Conservation (phyloP, 2,113 vertebrate genomes). For the Eolophus roseicapilla region DNA sequence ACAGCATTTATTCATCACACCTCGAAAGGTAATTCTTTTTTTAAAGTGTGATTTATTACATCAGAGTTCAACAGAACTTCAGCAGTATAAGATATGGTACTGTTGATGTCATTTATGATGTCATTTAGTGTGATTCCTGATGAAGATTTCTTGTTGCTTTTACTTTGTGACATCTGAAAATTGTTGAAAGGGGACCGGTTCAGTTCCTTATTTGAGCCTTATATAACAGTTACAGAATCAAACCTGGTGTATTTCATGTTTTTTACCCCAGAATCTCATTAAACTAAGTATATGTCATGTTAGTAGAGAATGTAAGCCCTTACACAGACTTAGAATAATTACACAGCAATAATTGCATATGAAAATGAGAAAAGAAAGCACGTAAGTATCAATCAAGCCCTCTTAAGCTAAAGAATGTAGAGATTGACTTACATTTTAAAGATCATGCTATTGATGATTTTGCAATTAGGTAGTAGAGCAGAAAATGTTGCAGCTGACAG, state of each 20-base stretch:
- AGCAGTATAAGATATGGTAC: not conserved
- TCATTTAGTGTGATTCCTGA: not conserved
- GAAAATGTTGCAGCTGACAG: not conserved
- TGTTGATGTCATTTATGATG: not conserved
- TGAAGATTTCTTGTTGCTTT: not conserved
- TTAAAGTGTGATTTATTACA: not conserved
- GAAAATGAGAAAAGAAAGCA: not conserved
- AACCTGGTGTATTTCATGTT: not conserved
- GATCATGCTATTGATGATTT: not conserved
- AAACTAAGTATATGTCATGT: not conserved
- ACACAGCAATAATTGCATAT: not conserved
- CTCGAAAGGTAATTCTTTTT: constrained; percentile 87
- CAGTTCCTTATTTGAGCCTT: not conserved
- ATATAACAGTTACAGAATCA: not conserved
- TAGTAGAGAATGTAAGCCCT: not conserved
- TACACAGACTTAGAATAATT: not conserved
- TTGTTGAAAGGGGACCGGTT: not conserved
- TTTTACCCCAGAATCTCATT: not conserved
- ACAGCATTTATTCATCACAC: constrained; percentile 95
- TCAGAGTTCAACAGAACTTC: not conserved
- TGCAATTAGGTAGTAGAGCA: not conserved
- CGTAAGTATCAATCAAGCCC: not conserved
- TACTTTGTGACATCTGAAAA: not conserved
- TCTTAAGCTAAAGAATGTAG: not conserved
- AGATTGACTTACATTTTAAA: not conserved